Evolutionary conservation across 2,797 vertebrate genomes (phyloP), one percentile per base, ranked within the genome.

Genomic region (Octomys mimax): DNA sequence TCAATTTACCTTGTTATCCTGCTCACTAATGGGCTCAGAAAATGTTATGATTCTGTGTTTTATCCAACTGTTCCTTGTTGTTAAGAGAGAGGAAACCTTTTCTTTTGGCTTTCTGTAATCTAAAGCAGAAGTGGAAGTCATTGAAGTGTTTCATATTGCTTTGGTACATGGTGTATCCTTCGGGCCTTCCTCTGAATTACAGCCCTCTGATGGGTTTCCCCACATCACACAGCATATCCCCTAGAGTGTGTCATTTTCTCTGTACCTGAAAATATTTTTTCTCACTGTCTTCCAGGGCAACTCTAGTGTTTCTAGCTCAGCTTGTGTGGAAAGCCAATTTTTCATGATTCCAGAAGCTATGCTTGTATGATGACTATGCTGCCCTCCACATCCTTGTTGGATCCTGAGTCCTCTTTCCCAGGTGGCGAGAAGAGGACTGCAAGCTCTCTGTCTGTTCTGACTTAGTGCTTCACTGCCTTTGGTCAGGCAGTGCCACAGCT

Each of bases 1-100:
- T 81, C 36, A 64, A n/a, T 92, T 62, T 83, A 85, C n/a, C 46
- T 94, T 82, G 24, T 70, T 83, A 87, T 57, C 36, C 49, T 86
- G 24, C 86, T 92, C 64, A 87, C 46, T 54, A 61, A 87, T 84
- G 19, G 46, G 5, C 33, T 68, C 42, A 89, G 33, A 78, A 94
- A 95, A 79, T 42, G n/a, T 82, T 86, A 36, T 3, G 19, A 36
- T 80, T 94, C 93, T 95, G 42, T 62, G 1, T 78, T 54, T 54
- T 89, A 62, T 52, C 5, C 22, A 64, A 24, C 1, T 64, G 57
- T 42, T 68, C 28, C 36, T 70, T 12, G 33, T 64, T 96, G 31
- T 87, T 92, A 70, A 13, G 16, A 31, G 57, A 24, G 36, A 87
- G 19, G 7, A 49, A 92, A 71, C 22, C 33, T 59, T 88, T 87